A percentile compares a stretch with the other conserved stretches of the same genome.
Evolutionary conservation across 2,113 vertebrate genomes (phyloP).

Genomic region (Rhizomys pruinosus): DNA sequence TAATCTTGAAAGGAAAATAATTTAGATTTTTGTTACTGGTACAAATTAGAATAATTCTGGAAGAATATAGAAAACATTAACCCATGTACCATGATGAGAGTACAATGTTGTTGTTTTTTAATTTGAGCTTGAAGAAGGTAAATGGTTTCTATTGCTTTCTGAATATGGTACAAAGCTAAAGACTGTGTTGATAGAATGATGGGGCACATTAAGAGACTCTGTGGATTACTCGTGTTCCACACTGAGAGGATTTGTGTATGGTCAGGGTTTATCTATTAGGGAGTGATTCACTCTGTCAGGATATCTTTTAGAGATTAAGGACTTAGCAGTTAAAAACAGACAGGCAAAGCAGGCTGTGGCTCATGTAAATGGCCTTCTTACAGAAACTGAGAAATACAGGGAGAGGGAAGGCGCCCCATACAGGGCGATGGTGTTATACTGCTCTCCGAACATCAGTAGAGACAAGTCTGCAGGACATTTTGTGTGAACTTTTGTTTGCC

Average conservation of each 20-base stretch:
- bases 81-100: neutral
- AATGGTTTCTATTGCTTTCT: neutral
- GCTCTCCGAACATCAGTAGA: rapidly evolving
- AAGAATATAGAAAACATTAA: neutral
- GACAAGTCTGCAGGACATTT: rapidly evolving
- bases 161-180: neutral
- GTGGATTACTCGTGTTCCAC: neutral
- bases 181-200: neutral
- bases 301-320: neutral
- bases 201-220: neutral
- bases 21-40: neutral
- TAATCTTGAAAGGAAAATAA: constrained; percentile 11
- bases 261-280: neutral
- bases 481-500: neutral
- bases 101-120: neutral
- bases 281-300: neutral
- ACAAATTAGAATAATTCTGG: neutral
- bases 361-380: neutral
- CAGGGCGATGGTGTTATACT: rapidly evolving
- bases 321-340: neutral
- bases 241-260: rapidly evolving
- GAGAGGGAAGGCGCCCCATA: rapidly evolving
- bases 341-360: neutral
- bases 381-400: neutral
- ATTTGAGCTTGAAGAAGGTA: neutral